phyloP scores from a whole-genome alignment of 2,113 vertebrate species.

The Galeopterus variegatus region DNA sequence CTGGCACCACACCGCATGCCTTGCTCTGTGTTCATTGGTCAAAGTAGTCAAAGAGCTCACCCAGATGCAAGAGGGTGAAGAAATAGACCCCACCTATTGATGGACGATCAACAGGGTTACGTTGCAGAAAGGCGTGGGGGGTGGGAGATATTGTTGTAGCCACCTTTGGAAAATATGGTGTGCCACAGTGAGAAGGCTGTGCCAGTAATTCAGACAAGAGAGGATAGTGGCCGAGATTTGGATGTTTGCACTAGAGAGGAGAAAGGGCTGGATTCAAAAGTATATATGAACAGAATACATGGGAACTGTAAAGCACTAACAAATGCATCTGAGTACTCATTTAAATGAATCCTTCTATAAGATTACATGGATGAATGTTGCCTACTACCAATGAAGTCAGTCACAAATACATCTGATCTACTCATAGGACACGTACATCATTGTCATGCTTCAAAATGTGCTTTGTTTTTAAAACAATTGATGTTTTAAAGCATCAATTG shows the following conservation, averaged over 20 bases:
- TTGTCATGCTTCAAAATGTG: background rate
- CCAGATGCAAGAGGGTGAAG: background rate
- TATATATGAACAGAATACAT: background rate
- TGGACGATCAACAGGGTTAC: background rate
- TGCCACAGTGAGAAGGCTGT: background rate
- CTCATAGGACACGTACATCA: background rate
- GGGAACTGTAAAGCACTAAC: background rate
- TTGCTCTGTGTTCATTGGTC: background rate
- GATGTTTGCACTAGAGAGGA: background rate
- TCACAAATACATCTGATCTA: slow-evolving; percentile 29
- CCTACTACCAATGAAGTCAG: background rate
- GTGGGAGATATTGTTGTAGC: background rate
- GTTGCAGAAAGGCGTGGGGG: background rate
- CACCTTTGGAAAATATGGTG: background rate
- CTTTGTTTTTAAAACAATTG: background rate
- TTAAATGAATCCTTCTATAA: slow-evolving; percentile 36
- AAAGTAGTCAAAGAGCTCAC: background rate
- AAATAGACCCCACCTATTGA: background rate
- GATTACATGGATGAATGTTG: background rate
- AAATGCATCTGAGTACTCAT: background rate
- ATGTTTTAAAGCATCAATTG: background rate
- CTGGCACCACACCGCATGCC: no score
- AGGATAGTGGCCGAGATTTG: background rate
- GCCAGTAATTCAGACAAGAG: background rate
- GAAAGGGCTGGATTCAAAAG: background rate